Evolutionary conservation across 2,888 invertebrate genomes (phyloP), one percentile per base, ranked within the genome.

Genomic region (Eilema depressum): DNA sequence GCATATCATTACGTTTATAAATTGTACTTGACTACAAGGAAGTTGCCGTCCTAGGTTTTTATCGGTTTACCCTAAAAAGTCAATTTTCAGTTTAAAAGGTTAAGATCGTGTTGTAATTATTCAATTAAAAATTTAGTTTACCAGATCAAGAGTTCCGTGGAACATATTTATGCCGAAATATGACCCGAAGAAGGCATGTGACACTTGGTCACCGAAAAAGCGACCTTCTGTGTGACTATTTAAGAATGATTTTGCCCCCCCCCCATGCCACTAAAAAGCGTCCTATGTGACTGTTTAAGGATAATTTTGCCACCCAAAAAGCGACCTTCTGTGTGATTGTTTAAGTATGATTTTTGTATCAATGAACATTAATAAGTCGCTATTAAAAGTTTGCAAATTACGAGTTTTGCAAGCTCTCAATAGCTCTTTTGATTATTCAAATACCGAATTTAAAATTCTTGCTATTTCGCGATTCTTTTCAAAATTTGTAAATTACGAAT

Each of bases 1-100:
- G 53, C 28, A 65, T 71, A 62, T 71, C 65, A 66, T 62, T 33
- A 47, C 23, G 63, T 57, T 57, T 56, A 61, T 53, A 53, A n/a
- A n/a, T 53, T 53, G 1, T n/a, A 53, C 53, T n/a, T n/a, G 28
- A 59, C 20, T 37, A 17, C 25, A 63, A 41, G 41, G 28, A 41
- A 63, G 41, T 25, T 63, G 30, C 64, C 64, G 47, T 64, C 53
- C 26, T 53, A 20, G n/a, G n/a, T n/a, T 64, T 53, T 64, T 63
- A 53, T 53, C 2, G 10, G 10, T 53, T 53, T 53, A 53, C 8
- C 20, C 53, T 53, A 53, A n/a, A 53, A n/a, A 53, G 53, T 53
- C 53, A 53, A n/a, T 53, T 53, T 53, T n/a, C 1, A 1, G n/a
- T n/a, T 53, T n/a, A 53, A 20, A 20, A 20, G 47, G 17, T 41